Base-by-base conservation (phyloP, 23 tunicate genomes). In the Aplidium turbinatum region DNA sequence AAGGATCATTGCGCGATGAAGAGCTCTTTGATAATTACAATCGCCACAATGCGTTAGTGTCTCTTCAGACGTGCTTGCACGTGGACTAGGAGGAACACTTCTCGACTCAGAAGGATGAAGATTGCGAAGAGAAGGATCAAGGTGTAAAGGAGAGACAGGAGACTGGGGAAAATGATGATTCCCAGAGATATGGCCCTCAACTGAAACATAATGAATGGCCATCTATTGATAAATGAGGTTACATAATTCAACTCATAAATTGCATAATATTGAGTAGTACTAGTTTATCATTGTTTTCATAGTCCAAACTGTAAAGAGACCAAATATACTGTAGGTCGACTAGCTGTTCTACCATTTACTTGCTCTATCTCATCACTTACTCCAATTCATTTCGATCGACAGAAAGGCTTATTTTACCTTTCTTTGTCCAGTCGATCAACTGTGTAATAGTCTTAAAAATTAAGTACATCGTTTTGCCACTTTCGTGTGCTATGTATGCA, bases 1-100 rank as follows among this genome's bases (percentile, higher is more conserved):
- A 31, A 91, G 73, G 25, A 79, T 42, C 91, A 91, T 84, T 9
- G 97, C 90, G 0, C 97, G 86, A 31, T 70, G 83, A 33, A 47
- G 4, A 63, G 91, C 91, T 0, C 69, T 53, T 20, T 77, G 61
- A 39, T 35, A 35, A 28, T 75, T 70, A 66, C 63, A 42, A 26
- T 53, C 77, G 13, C 38, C 39, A 51, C 85, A 80, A 35, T 70
- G 76, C 16, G 76, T 21, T 5, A 47, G 19, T 9, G 35, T 7
- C 58, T 70, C 76, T 28, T 70, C 76, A 4, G 72, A 66, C n/a
- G 33, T 13, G 72, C 47, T 78, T 11, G 7, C 38, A 9, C 32
- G 33, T 1, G 57, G 79, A 52, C n/a, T 57, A 27, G 33, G 70
- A 22, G n/a, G 48, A 29, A 23, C 57, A 39, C 4, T 34, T 26